Evolutionary conservation across 2,888 invertebrate genomes (phyloP), one percentile per base, ranked within the genome.

Genomic region (Drosophila birchii): DNA sequence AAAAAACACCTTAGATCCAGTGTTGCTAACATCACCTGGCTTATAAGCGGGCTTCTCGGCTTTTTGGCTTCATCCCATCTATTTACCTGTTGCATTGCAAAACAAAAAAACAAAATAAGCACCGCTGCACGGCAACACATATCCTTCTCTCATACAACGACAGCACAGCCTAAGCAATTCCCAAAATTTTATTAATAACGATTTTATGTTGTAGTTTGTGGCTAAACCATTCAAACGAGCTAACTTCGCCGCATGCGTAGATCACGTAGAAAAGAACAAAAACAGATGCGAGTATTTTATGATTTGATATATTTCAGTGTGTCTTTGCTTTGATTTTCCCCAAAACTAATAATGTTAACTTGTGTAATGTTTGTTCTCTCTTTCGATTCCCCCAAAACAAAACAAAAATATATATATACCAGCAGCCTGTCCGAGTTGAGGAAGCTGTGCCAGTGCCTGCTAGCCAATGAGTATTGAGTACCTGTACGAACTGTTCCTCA

Each of bases 391-490:
- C 18, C 8, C n/a, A 2, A 26, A 20, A n/a, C n/a, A n/a, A n/a
- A n/a, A n/a, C n/a, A n/a, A n/a, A n/a, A n/a, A n/a, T 26, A 45
- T 23, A 5, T 41, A 38, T 45, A 20, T 20, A 16, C 26, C 51
- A 55, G 75, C 47, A 58, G 59, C 51, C 57, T 39, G 23, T 49
- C 56, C 39, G 66, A 73, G 39, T 36, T 57, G 74, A 64, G 39
- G 53, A 64, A 57, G 49, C 66, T 72, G 36, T 74, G 56, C 74
- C 53, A 74, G 53, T 72, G 75, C 66, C 72, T 72, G 51, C 69
- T 67, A 67, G 45, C 32, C 23, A 74, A 74, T 47, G 72, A 72
- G 66, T 57, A 74, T 64, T 72, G 74, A 72, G 51, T 53, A 73
- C 64, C 72, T 72, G 59, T 51, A 38, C 26, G 41, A 66, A n/a